Evolutionary conservation across 1,140 invertebrate genomes (phyloP), one percentile per base, ranked within the genome.

Genomic region (Apocrypta bakeri): DNA sequence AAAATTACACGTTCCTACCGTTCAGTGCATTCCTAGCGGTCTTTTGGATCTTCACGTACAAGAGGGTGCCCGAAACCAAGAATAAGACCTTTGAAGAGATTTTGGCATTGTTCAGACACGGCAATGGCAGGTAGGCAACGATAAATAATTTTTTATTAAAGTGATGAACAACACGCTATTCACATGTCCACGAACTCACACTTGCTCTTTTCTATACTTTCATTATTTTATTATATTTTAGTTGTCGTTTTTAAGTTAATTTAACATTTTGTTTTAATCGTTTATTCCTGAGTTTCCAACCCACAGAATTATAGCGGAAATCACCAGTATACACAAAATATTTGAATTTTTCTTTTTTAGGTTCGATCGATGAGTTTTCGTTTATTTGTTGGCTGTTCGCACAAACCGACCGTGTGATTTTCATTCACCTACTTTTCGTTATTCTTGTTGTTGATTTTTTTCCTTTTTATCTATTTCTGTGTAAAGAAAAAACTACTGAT

Each of bases 11-110:
- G 90, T 99, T 99, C 94, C 95, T 99, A 92, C 97, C 98, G 89
- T 99, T 99, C 94, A 98, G 97, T 93, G 97, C 96, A 91, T 96
- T 98, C 91, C 95, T 99, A 93, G 97, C 97, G 85, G 94, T 98
- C 91, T 99, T 99, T 94, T 98, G 97, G 96, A 96, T 98, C 92
- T 99, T 99, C 94, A 99, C 98, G 72, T 99, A 98, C 93, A 97
- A 97, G 93, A 97, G 97, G 94, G 98, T 99, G 90, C 98, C 98
- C 89, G 98, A 99, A 95, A 99, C 98, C 84, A 99, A 99, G 94
- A 99, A 99, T 92, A 98, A 98, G 94, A 98, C 98, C 84, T 98
- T 99, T 91, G 98, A 99, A 94, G 98, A 99, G 92, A 99, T 99
- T 90, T 94, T 97, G 89, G 96, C 97, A 85, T 93, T 98, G 87